These are phyloP conservation scores for Elegia similella DNA, from an alignment of 2,888 invertebrate genomes.

Conservation along the genomic window DNA sequence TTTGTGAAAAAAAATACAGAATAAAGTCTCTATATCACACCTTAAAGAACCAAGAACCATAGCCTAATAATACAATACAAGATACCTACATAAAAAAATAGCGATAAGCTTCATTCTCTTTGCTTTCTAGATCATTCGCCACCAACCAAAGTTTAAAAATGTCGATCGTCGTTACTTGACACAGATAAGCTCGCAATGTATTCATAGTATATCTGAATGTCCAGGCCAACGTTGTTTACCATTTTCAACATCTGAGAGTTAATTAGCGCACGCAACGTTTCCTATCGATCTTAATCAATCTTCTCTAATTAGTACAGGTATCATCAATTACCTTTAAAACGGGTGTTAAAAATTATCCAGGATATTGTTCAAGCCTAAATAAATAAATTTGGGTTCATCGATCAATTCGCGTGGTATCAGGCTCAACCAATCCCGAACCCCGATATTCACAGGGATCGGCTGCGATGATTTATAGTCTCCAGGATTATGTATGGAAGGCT, in stretches of 20 bases:
- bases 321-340: conserved; percentile 8
- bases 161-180: too few species aligned
- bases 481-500: conserved; percentile 26
- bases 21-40: too few species aligned
- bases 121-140: too few species aligned
- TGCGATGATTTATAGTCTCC: conserved; percentile 37
- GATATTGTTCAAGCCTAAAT: conserved; percentile 13
- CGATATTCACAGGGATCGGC: conserved; percentile 34
- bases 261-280: not conserved
- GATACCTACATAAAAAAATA: too few species aligned
- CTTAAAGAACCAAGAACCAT: too few species aligned
- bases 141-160: too few species aligned
- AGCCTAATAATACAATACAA: too few species aligned
- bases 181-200: not conserved
- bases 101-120: too few species aligned
- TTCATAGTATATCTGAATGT: not conserved
- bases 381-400: conserved; percentile 27
- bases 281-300: not conserved
- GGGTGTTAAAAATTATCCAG: conserved; percentile 3
- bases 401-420: conserved; percentile 29
- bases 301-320: not conserved
- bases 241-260: not conserved
- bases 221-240: not conserved
- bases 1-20: too few species aligned
- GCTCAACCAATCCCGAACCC: conserved; percentile 23